phyloP scores from a whole-genome alignment of 2,113 vertebrate species.

The Paraplagusia blochii region DNA sequence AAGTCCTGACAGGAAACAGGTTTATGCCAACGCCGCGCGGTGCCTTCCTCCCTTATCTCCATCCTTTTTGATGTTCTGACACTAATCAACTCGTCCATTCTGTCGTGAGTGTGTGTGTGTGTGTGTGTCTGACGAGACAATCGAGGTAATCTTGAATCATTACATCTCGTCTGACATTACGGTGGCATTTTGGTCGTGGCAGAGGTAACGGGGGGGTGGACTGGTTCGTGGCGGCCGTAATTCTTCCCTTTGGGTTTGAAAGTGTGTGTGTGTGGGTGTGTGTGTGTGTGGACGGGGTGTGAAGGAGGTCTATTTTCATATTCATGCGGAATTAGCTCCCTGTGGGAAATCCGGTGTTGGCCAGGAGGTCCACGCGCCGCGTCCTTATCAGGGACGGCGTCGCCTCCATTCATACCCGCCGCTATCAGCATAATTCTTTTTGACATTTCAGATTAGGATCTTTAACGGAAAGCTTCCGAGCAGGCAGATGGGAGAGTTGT shows the following conservation, averaged over 20 bases:
- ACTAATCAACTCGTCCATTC: slow-evolving; percentile 69
- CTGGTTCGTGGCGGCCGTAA: slow-evolving; percentile 65
- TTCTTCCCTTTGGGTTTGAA: slow-evolving; percentile 46
- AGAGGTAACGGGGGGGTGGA: slow-evolving; percentile 63
- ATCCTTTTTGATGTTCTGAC: slow-evolving; percentile 72
- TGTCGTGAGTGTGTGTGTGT: slow-evolving; percentile 34
- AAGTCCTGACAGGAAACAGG: slow-evolving; percentile 50
- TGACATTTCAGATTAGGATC: slow-evolving; percentile 79
- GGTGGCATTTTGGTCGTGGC: slow-evolving; percentile 80
- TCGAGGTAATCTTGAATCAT: slow-evolving; percentile 75
- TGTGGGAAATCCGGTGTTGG: slow-evolving; percentile 63
- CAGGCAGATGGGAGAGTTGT: slow-evolving; percentile 60
- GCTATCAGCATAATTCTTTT: slow-evolving; percentile 76
- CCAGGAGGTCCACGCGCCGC: slow-evolving; percentile 49
- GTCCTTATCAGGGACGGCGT: slow-evolving; percentile 68
- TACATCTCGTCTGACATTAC: slow-evolving; percentile 81
- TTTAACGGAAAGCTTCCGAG: slow-evolving; percentile 60
- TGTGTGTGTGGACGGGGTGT: neutral
- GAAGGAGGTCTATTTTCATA: slow-evolving; percentile 69
- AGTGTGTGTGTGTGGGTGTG: neutral
- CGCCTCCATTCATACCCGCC: slow-evolving; percentile 67
- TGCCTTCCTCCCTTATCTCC: slow-evolving; percentile 47
- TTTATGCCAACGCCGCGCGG: slow-evolving; percentile 29
- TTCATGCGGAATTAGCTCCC: slow-evolving; percentile 71
- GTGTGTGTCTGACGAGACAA: slow-evolving; percentile 67